Evolutionary conservation across 1,140 invertebrate genomes (phyloP), one percentile per base, ranked within the genome.

Genomic region (Laupala kohalensis): DNA sequence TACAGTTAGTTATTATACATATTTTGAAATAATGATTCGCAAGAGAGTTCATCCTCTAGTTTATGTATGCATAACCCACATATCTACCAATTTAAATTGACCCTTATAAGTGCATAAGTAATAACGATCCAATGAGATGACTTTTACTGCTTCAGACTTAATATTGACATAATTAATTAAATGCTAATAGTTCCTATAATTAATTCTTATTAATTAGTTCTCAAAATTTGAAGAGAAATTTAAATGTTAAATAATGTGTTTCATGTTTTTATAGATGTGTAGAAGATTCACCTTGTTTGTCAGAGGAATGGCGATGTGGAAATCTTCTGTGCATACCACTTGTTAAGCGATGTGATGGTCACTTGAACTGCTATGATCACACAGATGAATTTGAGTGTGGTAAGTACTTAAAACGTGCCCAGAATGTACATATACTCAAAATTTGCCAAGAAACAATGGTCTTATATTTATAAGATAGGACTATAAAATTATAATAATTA

Each of bases 341-440:
- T 23, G 81, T 80, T 2, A 86, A 88, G 69, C 83, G 85, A 19
- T 94, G 92, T 80, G 90, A 94, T 78, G 91, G 91, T 26, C 81
- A 86, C 26, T 85, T 90, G 75, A 89, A 93, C 78, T 94, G 92
- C 79, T 90, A 87, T 74, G 90, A 93, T 77, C 85, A 87, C 77
- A 88, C 87, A n/a, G 91, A 93, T 79, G 92, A 93, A 82, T 82
- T 84, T 73, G 83, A 89, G 79, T 94, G 92, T 78, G 84, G 90
- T 92, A 82, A 85, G 82, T 65, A 5, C 15, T 65, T 19, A 24
- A n/a, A n/a, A n/a, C n/a, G n/a, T n/a, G n/a, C n/a, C n/a, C n/a
- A n/a, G n/a, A n/a, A n/a, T n/a, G n/a, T n/a, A n/a, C n/a, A n/a
- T n/a, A n/a, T n/a, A n/a, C n/a, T n/a, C n/a, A n/a, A n/a, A n/a